Evolutionary conservation across 2,888 invertebrate genomes (phyloP).

Genomic region (Bhutanitis thaidina): DNA sequence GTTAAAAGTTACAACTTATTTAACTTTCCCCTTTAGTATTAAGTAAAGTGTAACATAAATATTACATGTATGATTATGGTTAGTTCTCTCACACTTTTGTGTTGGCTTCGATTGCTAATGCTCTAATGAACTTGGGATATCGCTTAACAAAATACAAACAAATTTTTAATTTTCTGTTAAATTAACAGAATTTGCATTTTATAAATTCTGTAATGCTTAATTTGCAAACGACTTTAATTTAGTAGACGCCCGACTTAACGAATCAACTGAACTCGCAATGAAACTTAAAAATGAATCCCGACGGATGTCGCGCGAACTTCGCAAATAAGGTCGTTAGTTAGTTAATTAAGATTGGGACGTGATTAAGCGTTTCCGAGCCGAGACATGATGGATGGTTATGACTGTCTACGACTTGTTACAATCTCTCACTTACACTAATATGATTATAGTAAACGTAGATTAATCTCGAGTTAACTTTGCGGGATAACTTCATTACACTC

Average conservation of each 20-base stretch:
- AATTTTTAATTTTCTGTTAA: no score
- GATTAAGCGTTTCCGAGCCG: conserved; percentile 60
- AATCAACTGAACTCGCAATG: conserved; percentile 8
- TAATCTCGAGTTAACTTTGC: conserved; percentile 24
- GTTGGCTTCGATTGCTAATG: no score
- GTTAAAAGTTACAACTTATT: no score
- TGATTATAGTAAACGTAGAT: conserved; percentile 27
- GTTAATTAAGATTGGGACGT: conserved; percentile 66
- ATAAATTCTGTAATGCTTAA: background rate
- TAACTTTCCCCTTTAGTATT: no score
- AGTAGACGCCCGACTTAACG: background rate
- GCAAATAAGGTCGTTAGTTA: conserved; percentile 55
- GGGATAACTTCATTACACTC: conserved; percentile 9
- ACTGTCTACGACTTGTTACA: conserved; percentile 30
- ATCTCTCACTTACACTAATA: conserved; percentile 22
- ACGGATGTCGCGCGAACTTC: conserved; percentile 33
- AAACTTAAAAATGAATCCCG: conserved; percentile 15
- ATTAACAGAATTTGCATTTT: no score
- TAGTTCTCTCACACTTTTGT: no score
- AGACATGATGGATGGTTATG: conserved; percentile 59
- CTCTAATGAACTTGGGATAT: no score
- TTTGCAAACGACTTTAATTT: background rate
- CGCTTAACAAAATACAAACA: no score
- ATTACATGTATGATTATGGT: no score
- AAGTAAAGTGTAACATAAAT: no score